phyloP scores from a whole-genome alignment of 2,888 invertebrate species.

The Dicranocentrus wangi region DNA sequence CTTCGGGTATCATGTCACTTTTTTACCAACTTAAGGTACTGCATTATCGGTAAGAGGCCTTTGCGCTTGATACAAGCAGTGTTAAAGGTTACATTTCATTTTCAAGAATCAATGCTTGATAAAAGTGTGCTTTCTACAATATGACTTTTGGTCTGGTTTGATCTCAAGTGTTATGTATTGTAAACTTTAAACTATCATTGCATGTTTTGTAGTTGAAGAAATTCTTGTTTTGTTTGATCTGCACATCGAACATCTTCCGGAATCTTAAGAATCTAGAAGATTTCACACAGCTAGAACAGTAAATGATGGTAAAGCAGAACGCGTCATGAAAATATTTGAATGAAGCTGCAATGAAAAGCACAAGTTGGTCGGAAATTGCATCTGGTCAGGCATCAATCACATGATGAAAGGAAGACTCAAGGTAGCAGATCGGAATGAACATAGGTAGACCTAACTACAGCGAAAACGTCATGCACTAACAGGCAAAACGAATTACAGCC shows the following conservation, averaged over 20 bases:
- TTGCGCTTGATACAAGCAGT: background rate
- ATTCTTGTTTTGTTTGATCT: background rate
- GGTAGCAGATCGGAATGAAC: too few relatives aligned
- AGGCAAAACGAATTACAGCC: too few relatives aligned
- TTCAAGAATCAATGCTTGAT: background rate
- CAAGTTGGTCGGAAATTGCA: too few relatives aligned
- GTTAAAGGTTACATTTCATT: background rate
- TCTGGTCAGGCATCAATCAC: too few relatives aligned
- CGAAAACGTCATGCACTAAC: too few relatives aligned
- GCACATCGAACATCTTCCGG: too few relatives aligned
- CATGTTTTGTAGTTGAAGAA: conserved; percentile 27
- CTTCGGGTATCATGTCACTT: conserved; percentile 18
- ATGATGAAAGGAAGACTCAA: too few relatives aligned
- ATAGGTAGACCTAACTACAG: too few relatives aligned
- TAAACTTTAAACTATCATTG: conserved; percentile 18
- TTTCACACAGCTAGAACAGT: too few relatives aligned
- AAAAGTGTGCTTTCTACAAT: background rate
- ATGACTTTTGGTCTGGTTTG: conserved; percentile 13
- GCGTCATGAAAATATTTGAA: background rate
- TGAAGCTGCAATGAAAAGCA: too few relatives aligned
- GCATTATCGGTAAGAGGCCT: conserved; percentile 46
- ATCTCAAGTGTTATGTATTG: conserved; percentile 6
- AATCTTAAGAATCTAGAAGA: too few relatives aligned
- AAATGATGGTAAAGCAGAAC: too few relatives aligned
- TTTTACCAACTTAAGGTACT: conserved; percentile 11